Base-by-base conservation (phyloP, 2,113 vertebrate species). In the Aspidoscelis tigris region DNA sequence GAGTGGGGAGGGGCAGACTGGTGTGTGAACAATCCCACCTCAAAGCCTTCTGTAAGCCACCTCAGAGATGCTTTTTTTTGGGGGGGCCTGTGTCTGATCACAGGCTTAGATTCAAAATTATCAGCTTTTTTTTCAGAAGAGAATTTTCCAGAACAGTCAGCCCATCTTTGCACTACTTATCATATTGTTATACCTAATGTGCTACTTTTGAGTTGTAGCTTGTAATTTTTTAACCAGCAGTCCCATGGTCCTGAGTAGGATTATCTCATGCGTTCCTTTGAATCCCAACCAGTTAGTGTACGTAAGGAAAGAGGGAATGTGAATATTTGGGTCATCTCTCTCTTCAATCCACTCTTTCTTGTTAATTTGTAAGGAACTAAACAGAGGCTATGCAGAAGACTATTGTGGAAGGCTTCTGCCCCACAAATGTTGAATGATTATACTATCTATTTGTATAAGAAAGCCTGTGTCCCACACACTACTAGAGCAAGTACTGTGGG, bases 321-420 rank as follows among this genome's bases (percentile, higher is more conserved):
- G 11, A 18, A 18, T 61, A 4, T 16, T 61, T 61, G 12, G 12
- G 14, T 18, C 18, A 41, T 72, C 72, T 80, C 10, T 80, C 68
- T 20, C 50, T n/a, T 39, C 14, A 26, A 53, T 70, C 44, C 47
- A 39, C 22, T 11, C 43, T 65, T 72, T 72, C 33, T 71, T 55
- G 53, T 7, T 71, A 50, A 50, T 50, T 50, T 50, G 47, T 50
- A 50, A 50, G 47, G 47, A 9, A 9, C 47, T 21, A 10, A 22
- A 18, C 1, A 41, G 47, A 10, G 5, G n/a, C 26, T 76, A 39
- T 64, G 7, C 39, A 64, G 69, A 78, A 89, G 86, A 90, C 87
- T 84, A 73, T 88, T 89, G 86, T 85, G 68, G 87, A 90, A 79
- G 33, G 89, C 88, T 39, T 82, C 88, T 87, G 89, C 72, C 39